Conservation (phyloP, 2,797 vertebrate species). For the Triplophysa yarkandensis region DNA sequence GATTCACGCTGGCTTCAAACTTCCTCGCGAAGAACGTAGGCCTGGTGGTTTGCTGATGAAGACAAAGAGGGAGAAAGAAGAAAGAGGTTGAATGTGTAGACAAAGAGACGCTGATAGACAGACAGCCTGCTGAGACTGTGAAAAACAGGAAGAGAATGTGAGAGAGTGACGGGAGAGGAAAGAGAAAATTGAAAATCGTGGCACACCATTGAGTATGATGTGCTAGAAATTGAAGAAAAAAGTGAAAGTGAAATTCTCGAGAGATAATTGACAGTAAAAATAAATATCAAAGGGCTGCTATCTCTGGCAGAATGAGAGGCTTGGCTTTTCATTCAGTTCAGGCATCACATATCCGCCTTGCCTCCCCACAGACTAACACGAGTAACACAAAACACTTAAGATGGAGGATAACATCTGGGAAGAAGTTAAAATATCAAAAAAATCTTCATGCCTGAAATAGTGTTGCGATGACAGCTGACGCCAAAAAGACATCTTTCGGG, state of each 20-base stretch:
- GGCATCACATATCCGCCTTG: conserved; percentile 29
- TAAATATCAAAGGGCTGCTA: conserved; percentile 50
- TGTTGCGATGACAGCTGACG: conserved; percentile 12
- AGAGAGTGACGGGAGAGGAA: conserved; percentile 25
- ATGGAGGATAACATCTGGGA: conserved; percentile 30
- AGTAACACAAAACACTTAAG: conserved; percentile 31
- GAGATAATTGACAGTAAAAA: conserved; percentile 54
- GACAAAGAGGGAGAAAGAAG: conserved; percentile 11
- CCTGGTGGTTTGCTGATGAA: conserved; percentile 88
- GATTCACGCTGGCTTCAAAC: conserved; percentile 96
- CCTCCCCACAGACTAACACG: conserved; percentile 29
- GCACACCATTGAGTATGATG: conserved; percentile 8
- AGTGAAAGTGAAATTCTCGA: conserved; percentile 41
- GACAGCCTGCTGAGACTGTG: conserved; percentile 35
- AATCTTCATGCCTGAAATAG: conserved; percentile 38
- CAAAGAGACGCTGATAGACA: conserved; percentile 26
- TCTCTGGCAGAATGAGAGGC: conserved; percentile 40
- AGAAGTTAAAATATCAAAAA: conserved; percentile 17
- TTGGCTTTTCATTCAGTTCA: conserved; percentile 44
- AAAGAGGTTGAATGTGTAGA: conserved; percentile 17
- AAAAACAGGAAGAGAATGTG: conserved; percentile 12
- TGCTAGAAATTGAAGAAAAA: conserved; percentile 10
- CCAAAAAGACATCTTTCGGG: conserved; percentile 3
- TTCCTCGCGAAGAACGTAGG: conserved; percentile 98
- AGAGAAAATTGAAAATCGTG: conserved; percentile 18